phyloP scores from a whole-genome alignment of 2,888 invertebrate species.

The Ormyrus rosae region DNA sequence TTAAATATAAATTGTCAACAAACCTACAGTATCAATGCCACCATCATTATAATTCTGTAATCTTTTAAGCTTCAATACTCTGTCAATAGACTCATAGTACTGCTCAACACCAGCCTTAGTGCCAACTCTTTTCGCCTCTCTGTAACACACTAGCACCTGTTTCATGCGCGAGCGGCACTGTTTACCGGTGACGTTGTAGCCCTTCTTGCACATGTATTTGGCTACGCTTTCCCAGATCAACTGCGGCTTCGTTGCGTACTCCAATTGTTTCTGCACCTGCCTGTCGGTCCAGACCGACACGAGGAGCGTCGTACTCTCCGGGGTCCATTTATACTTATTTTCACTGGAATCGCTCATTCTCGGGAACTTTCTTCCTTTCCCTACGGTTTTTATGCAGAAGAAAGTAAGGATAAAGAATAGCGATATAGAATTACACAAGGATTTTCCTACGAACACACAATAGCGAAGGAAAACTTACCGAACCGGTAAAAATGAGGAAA shows the following conservation, averaged over 20 bases:
- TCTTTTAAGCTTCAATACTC: slow-evolving; percentile 68
- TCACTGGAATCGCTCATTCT: slow-evolving; percentile 54
- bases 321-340: slow-evolving; percentile 73
- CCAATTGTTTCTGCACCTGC: slow-evolving; percentile 73
- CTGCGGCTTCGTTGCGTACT: slow-evolving; percentile 69
- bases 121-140: slow-evolving; percentile 71
- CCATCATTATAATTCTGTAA: slow-evolving; percentile 58
- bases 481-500: slow-evolving; percentile 10
- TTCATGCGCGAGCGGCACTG: slow-evolving; percentile 75
- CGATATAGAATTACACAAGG: background rate
- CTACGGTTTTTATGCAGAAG: background rate
- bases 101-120: slow-evolving; percentile 71
- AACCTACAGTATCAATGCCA: slow-evolving; percentile 73
- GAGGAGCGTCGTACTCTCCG: slow-evolving; percentile 71
- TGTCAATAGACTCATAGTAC: slow-evolving; percentile 73
- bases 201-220: slow-evolving; percentile 73
- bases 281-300: slow-evolving; percentile 74
- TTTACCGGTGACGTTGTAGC: slow-evolving; percentile 71
- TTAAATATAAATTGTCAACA: slow-evolving; percentile 49
- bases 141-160: slow-evolving; percentile 73
- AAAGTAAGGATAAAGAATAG: background rate
- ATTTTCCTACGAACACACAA: slow-evolving; percentile 12
- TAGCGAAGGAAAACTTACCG: slow-evolving; percentile 24
- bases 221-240: slow-evolving; percentile 74
- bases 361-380: background rate